phyloP scores from a whole-genome alignment of 2,888 invertebrate species.

The Brachylomia viminalis region DNA sequence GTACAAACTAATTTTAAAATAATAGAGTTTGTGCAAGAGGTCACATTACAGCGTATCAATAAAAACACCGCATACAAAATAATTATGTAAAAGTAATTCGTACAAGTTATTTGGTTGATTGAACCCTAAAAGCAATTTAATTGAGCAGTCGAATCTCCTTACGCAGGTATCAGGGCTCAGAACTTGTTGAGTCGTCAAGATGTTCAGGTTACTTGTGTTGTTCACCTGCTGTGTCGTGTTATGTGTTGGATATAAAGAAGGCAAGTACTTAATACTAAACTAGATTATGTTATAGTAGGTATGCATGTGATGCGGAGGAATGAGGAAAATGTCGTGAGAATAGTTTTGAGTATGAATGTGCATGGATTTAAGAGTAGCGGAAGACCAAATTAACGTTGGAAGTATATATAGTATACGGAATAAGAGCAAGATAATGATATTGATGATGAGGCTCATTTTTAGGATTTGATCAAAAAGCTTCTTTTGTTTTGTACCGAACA shows the following conservation, averaged over 20 bases:
- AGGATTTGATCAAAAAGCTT: too few species aligned
- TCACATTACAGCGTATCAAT: not conserved
- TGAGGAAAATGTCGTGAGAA: not conserved
- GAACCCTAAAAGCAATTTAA: constrained; percentile 41
- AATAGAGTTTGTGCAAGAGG: not conserved
- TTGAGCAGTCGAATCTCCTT: not conserved
- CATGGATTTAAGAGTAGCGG: too few species aligned
- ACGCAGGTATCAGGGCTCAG: not conserved
- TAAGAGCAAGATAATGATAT: too few species aligned
- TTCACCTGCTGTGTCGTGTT: constrained; percentile 24
- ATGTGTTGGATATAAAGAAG: constrained; percentile 20
- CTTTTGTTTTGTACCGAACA: too few species aligned
- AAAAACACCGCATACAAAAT: constrained; percentile 2
- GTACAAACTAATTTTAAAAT: not conserved
- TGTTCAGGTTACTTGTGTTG: constrained; percentile 35
- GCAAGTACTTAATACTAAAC: constrained; percentile 15
- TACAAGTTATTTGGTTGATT: constrained; percentile 23
- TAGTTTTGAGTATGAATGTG: not conserved
- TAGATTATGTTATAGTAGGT: too few species aligned
- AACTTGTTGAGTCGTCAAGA: constrained; percentile 32
- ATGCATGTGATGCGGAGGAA: not conserved
- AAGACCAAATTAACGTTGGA: too few species aligned
- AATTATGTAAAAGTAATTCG: not conserved
- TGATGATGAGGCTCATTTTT: too few species aligned
- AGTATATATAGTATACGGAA: too few species aligned